Base-by-base conservation (phyloP, 2,888 invertebrate genomes). In the Horisme vitalbata region DNA sequence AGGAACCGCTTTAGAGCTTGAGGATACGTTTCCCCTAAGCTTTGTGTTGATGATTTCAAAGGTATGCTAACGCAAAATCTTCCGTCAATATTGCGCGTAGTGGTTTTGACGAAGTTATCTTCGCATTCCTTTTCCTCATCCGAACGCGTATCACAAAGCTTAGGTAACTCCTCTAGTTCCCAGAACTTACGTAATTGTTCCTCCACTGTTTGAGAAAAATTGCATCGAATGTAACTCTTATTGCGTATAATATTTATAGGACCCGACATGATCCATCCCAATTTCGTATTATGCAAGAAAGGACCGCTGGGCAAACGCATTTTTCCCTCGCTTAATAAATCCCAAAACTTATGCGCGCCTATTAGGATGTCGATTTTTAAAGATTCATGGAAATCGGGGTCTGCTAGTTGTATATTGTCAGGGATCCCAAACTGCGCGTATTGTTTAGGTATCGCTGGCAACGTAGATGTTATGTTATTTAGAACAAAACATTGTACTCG, bases 181-280 rank as follows among this genome's bases (percentile, higher is more conserved):
- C 59, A 62, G 21, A 59, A 59, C 12, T 30, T 34, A 2, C 43
- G 33, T 18, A 58, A 26, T 35, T 57, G 57, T 4, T 5, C 12
- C 8, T 57, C 43, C n/a, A 54, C 24, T 4, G 48, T 11, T 5
- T 35, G 32, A 2, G 48, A 12, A 1, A 56, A 48, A 14, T 60
- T 56, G 45, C 58, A 60, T 0, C 39, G 41, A 20, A 52, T 14
- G 9, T 11, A 20, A 28, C 11, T 21, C 7, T 12, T 13, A 27
- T 6, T 26, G 10, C 4, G 13, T 5, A 5, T 13, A 8, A 27
- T 13, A 38, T 39, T 10, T 8, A 59, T 30, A 7, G 54, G 43
- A 6, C 60, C 61, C 0, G 59, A 51, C 2, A 64, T 30, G 1
- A 61, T 28, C 59, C 60, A 64, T 0, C 61, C 63, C 33, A 61